Evolutionary conservation across 2,113 vertebrate species (phyloP).

Genomic region (Chionodraco myersi): DNA sequence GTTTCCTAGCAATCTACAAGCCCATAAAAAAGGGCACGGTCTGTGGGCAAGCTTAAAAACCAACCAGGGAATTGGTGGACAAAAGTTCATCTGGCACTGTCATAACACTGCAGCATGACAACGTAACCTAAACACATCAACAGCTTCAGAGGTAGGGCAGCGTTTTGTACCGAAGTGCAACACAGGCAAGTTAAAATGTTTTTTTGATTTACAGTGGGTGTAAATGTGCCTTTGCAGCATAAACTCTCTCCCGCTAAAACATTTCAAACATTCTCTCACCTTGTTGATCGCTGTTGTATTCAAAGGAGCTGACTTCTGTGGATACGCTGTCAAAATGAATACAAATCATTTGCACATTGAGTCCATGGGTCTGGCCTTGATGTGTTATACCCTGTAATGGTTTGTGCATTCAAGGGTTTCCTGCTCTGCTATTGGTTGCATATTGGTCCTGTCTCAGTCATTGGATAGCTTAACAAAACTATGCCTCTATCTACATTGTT

Average conservation of each 20-base stretch:
- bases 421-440: neutral
- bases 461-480: neutral
- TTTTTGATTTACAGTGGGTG: conserved; percentile 27
- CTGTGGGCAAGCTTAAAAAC: conserved; percentile 77
- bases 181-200: conserved; percentile 16
- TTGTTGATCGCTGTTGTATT: conserved; percentile 27
- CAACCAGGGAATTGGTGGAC: conserved; percentile 75
- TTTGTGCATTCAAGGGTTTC: neutral
- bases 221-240: conserved; percentile 16
- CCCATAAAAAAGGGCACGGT: conserved; percentile 78
- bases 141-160: conserved; percentile 42
- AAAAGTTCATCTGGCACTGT: conserved; percentile 77
- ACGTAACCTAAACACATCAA: conserved; percentile 67
- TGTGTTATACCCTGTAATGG: neutral
- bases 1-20: conserved; percentile 79
- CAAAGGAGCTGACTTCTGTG: conserved; percentile 6
- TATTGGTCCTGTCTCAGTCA: neutral
- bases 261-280: conserved; percentile 8
- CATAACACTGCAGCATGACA: conserved; percentile 73
- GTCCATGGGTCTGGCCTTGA: neutral
- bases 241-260: conserved; percentile 11
- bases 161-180: conserved; percentile 15
- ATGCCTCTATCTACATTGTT: neutral
- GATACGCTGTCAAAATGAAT: conserved; percentile 28
- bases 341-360: conserved; percentile 2